These are phyloP conservation scores for Paradisaea rubra DNA, from an alignment of 2,113 vertebrate genomes.

Conservation along the genomic window DNA sequence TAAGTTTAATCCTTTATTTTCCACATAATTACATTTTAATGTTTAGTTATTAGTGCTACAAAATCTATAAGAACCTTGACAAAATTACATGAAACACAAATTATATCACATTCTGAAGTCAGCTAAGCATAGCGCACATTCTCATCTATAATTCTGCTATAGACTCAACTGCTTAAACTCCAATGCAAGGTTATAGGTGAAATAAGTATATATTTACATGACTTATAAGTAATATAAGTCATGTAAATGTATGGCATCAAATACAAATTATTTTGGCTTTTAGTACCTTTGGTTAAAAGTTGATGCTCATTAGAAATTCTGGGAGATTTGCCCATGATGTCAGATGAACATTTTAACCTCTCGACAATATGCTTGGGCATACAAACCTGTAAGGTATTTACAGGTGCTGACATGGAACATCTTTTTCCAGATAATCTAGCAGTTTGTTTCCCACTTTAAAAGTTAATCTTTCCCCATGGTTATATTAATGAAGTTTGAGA, in stretches of 20 bases:
- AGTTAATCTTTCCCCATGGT: neutral
- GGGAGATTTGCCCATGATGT: neutral
- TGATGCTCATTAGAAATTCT: neutral
- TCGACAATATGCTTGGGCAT: neutral
- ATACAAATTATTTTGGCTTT: neutral
- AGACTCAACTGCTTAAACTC: neutral
- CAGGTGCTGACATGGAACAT: neutral
- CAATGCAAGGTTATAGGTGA: neutral
- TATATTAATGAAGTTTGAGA: neutral
- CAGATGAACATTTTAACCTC: neutral
- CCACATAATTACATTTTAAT: conserved; percentile 38
- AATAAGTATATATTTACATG: neutral
- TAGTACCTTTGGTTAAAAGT: neutral
- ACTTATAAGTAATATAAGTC: neutral
- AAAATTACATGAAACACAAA: neutral
- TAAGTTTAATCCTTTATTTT: conserved; percentile 20
- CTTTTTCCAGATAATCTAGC: neutral
- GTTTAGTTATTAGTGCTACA: conserved; percentile 4
- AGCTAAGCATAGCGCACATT: neutral
- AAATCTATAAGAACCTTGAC: neutral
- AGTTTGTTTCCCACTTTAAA: neutral
- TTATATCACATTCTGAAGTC: conserved; percentile 1
- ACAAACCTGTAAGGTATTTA: neutral
- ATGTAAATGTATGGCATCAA: neutral
- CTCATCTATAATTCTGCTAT: neutral